Evolutionary conservation across 2,113 vertebrate genomes (phyloP).

Genomic region (Caretta caretta): DNA sequence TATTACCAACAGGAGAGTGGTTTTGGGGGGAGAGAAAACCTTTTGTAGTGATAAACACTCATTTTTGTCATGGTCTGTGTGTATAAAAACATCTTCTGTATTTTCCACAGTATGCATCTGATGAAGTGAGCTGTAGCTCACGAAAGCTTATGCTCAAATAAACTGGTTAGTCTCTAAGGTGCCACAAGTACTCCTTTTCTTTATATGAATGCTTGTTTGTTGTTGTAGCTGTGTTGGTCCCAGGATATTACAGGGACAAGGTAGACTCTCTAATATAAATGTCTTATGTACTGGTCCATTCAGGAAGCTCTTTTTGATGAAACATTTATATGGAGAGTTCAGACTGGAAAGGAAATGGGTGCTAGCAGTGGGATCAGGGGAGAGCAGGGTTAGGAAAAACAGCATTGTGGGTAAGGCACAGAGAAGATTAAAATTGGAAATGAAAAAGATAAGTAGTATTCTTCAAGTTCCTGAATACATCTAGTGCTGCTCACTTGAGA

Average conservation of each 20-base stretch:
- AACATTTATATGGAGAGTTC: neutral
- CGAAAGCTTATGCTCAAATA: too few relatives aligned
- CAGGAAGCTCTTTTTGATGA: neutral
- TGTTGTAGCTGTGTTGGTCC: neutral
- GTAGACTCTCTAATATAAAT: neutral
- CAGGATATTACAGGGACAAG: neutral
- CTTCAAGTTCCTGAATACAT: neutral
- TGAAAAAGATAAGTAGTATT: neutral
- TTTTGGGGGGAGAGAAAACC: too few relatives aligned
- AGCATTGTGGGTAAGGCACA: neutral
- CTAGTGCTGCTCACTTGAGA: neutral
- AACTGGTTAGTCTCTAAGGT: too few relatives aligned
- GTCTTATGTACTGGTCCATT: neutral
- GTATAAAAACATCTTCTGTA: too few relatives aligned
- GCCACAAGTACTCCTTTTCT: too few relatives aligned
- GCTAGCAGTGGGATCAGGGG: neutral
- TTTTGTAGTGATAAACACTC: too few relatives aligned
- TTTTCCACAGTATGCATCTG: too few relatives aligned
- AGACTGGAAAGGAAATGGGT: neutral
- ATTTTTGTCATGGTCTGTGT: too few relatives aligned
- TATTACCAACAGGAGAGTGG: too few relatives aligned
- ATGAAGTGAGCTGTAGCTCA: too few relatives aligned
- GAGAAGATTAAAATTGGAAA: neutral
- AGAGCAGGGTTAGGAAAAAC: neutral
- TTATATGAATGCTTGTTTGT: too few relatives aligned